Evolutionary conservation across 2,797 vertebrate species (phyloP).

Genomic region (Spea hammondii): DNA sequence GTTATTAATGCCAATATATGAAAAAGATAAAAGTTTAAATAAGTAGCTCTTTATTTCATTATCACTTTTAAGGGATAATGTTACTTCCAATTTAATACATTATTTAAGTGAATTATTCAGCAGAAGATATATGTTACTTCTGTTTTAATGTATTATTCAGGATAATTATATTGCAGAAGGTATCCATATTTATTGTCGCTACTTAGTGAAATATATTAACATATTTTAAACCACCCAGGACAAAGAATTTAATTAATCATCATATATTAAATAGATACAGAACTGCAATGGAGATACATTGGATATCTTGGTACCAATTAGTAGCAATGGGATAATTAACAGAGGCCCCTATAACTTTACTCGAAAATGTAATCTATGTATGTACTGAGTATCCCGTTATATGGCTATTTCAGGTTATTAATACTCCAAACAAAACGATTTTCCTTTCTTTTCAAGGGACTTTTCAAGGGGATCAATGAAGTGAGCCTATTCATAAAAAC

Average conservation of each 20-base stretch:
- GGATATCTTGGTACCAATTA: too few relatives aligned
- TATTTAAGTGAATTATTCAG: not conserved
- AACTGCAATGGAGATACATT: too few relatives aligned
- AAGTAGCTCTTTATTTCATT: conserved; percentile 13
- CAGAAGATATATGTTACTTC: not conserved
- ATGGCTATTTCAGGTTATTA: too few relatives aligned
- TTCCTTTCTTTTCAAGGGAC: too few relatives aligned
- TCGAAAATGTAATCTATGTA: too few relatives aligned
- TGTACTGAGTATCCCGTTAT: too few relatives aligned
- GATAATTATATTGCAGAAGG: not conserved
- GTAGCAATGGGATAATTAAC: too few relatives aligned
- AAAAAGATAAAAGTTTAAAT: conserved; percentile 18
- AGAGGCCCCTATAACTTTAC: too few relatives aligned
- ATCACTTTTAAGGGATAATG: conserved; percentile 11
- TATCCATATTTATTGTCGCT: not conserved
- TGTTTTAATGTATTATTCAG: not conserved
- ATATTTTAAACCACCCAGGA: not conserved
- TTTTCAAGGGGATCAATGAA: too few relatives aligned
- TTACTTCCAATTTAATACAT: not conserved
- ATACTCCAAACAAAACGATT: too few relatives aligned
- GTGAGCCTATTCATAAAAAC: too few relatives aligned
- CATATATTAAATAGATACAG: not conserved
- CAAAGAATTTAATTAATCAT: not conserved
- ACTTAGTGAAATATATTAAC: not conserved
- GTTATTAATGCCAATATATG: conserved; percentile 52